Conservation (phyloP, 2,113 vertebrate species). For the Todiramphus saurophagus region DNA sequence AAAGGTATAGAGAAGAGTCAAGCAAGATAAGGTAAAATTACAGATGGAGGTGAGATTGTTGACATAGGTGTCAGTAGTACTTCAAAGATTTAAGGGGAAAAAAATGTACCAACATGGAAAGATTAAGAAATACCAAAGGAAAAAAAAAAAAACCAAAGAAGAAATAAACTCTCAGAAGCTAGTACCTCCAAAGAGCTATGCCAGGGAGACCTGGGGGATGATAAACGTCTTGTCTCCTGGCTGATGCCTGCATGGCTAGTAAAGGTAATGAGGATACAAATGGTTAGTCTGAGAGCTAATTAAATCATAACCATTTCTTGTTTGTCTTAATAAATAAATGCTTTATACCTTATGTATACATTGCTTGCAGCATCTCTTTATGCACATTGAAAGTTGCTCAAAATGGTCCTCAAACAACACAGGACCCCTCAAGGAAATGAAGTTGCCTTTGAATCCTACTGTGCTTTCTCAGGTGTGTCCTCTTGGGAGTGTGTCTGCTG, state of each 20-base stretch:
- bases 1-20: background rate
- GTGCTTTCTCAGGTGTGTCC: background rate
- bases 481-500: background rate
- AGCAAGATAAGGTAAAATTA: background rate
- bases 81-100: background rate
- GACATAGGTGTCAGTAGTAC: background rate
- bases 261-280: background rate
- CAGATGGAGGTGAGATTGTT: background rate
- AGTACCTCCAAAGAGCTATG: background rate
- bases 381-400: background rate
- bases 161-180: background rate
- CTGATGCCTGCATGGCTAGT: background rate
- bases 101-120: background rate
- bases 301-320: background rate
- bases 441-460: background rate
- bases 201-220: background rate
- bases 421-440: background rate
- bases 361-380: background rate
- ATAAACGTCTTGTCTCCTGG: background rate
- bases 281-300: background rate
- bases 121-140: background rate
- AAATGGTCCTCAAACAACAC: background rate
- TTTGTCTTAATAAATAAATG: background rate
- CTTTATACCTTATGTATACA: background rate
- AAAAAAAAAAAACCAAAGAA: too few species aligned